Evolutionary conservation across 2,797 vertebrate species (phyloP), one percentile per base, ranked within the genome.

Genomic region (Rhinatrema bivittatum): DNA sequence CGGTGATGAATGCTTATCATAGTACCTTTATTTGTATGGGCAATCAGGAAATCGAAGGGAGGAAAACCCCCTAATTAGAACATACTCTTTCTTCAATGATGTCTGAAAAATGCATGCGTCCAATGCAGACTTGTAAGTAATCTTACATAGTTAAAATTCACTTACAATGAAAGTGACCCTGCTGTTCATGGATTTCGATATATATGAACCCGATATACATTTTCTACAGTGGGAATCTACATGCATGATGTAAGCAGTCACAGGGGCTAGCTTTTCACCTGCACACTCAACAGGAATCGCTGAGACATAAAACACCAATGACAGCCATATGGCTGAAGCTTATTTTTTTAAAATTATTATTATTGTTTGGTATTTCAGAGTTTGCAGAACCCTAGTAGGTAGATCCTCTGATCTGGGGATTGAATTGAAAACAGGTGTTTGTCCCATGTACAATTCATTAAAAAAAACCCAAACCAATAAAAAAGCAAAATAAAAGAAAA

Each of bases 361-460:
- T 42, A 42, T 72, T 64, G 70, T 65, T 56, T 46, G 52, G 23
- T 47, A 27, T 0, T 7, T 41, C 28, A 50, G 40, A 33, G 34
- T 48, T 57, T 39, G 10, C 50, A 65, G 61, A 46, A 46, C 36
- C 29, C 30, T 64, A 42, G 51, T 36, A 50, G 55, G 53, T 58
- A 47, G 49, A 70, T 77, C 57, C 42, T 74, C 69, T 74, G 70
- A 76, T 69, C 65, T 72, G 65, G 72, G 46, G 46, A 56, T 16
- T 34, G 44, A 65, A 84, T 85, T 83, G 74, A 54, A 86, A 85
- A 79, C 82, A 86, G 70, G 74, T 83, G 78, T 60, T 32, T 0
- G 4, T 46, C 58, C 39, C 2, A 42, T 25, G 32, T 37, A 37
- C 22, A 16, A 13, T 38, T 54, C 69, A 62, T 60, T 73, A 65